These are phyloP conservation scores for Otocyon megalotis DNA, from an alignment of 2,113 vertebrate genomes.

Conservation along the genomic window DNA sequence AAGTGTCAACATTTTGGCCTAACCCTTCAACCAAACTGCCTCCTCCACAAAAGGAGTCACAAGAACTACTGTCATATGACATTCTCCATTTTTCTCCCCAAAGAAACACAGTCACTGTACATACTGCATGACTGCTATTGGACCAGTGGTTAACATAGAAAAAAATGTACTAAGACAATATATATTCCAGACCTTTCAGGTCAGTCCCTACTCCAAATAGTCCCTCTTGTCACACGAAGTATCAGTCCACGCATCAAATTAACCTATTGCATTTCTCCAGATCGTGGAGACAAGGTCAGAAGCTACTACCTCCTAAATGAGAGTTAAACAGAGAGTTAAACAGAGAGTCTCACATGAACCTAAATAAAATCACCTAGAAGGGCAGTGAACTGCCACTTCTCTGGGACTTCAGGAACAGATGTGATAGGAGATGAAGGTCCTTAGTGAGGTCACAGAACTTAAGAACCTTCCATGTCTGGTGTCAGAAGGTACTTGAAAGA, in stretches of 20 bases:
- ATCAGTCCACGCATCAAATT: neutral
- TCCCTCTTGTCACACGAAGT: neutral
- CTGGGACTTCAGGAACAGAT: neutral
- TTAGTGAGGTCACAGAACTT: neutral
- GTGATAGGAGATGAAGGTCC: neutral
- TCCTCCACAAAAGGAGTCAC: neutral
- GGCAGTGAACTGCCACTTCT: neutral
- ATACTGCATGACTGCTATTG: neutral
- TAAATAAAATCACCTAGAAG: neutral
- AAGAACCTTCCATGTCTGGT: neutral
- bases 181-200: neutral
- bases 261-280: neutral
- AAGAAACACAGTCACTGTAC: neutral
- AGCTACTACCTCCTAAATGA: neutral
- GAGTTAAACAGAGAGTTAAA: slow-evolving; percentile 39
- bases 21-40: neutral
- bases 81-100: neutral
- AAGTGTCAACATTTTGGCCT: neutral
- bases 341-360: neutral
- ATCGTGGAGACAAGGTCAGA: neutral
- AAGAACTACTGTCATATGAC: neutral
- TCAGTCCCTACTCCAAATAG: neutral
- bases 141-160: neutral
- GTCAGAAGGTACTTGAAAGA: neutral
- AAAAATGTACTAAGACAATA: neutral